phyloP scores from a whole-genome alignment of 2,797 vertebrate genomes.

The Lithobates pipiens region DNA sequence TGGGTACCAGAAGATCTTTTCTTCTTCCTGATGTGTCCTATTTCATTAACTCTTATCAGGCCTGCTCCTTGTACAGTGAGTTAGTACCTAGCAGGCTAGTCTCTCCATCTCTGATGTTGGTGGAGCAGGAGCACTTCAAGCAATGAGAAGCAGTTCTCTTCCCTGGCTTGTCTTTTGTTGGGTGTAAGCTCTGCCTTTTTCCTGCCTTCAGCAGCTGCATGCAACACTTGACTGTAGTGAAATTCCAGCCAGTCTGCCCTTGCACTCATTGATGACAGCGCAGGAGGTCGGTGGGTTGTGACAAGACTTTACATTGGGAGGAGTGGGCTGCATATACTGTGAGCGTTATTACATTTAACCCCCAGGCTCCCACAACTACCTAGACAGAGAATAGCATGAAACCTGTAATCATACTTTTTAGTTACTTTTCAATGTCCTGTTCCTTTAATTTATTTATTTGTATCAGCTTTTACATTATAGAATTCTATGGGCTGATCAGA shows the following conservation, averaged over 20 bases:
- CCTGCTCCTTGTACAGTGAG: neutral
- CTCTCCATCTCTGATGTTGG: constrained; percentile 40
- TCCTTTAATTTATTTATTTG: neutral
- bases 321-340: constrained; percentile 31
- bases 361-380: neutral
- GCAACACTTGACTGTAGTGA: constrained; percentile 48
- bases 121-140: neutral
- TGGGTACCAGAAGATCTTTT: neutral
- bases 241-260: constrained; percentile 59
- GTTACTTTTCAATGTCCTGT: neutral
- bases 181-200: constrained; percentile 62
- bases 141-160: constrained; percentile 33
- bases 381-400: neutral
- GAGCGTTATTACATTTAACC: constrained; percentile 20
- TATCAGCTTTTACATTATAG: neutral
- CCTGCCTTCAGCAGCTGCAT: constrained; percentile 61
- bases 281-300: constrained; percentile 46
- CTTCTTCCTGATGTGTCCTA: constrained; percentile 6
- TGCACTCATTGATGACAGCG: constrained; percentile 42
- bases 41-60: neutral
- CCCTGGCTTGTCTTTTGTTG: constrained; percentile 53
- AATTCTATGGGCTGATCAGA: too few species aligned
- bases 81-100: neutral
- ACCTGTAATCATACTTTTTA: neutral
- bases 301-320: constrained; percentile 40